Conservation (phyloP, 2,797 vertebrate genomes). For the Pangasius krempfi region DNA sequence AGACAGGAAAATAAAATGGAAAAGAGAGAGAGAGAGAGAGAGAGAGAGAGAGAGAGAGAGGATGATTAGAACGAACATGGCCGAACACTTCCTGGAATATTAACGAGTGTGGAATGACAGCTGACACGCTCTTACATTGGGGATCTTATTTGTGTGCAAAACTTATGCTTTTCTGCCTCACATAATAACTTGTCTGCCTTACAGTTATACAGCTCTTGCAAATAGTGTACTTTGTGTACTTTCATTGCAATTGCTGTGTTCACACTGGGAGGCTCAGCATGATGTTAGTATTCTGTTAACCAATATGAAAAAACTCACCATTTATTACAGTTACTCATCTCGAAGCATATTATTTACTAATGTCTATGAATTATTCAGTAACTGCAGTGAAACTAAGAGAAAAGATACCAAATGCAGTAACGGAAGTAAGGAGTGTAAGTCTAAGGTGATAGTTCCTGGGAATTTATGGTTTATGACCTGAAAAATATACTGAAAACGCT, state of each 20-base stretch:
- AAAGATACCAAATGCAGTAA: background rate
- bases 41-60: slow-evolving; percentile 6
- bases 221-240: background rate
- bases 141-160: slow-evolving; percentile 9
- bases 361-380: background rate
- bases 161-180: background rate
- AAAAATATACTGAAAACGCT: background rate
- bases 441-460: background rate
- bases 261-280: background rate
- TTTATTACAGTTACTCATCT: background rate
- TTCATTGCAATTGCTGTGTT: background rate
- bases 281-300: background rate
- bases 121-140: background rate
- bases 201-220: background rate
- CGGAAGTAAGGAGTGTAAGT: background rate
- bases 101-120: background rate
- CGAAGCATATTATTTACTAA: background rate
- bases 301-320: background rate
- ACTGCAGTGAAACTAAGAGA: background rate
- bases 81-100: background rate
- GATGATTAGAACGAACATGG: background rate
- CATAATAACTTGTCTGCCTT: background rate
- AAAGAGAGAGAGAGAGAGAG: background rate
- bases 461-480: background rate
- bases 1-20: background rate